Evolutionary conservation across 1,140 invertebrate genomes (phyloP).

Genomic region (Druon quercuslanigerum): DNA sequence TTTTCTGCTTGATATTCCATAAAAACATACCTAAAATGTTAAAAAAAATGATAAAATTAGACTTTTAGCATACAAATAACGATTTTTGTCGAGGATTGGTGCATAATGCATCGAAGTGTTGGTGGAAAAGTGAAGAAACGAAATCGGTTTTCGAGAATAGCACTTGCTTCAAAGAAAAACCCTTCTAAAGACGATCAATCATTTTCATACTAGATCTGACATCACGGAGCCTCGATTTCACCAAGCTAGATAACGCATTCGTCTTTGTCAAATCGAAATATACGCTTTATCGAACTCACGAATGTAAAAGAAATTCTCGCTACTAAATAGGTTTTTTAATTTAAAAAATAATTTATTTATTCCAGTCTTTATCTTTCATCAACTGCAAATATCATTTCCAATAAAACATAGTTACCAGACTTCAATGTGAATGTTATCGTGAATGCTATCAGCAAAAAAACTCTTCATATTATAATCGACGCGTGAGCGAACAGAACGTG

Average conservation of each 20-base stretch:
- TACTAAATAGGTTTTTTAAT: neutral
- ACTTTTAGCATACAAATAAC: too few relatives aligned
- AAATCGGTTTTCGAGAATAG: neutral
- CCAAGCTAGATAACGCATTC: slow-evolving; percentile 46
- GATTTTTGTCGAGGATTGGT: too few relatives aligned
- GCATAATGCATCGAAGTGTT: neutral
- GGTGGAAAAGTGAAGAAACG: neutral
- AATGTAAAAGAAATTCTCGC: neutral
- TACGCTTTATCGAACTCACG: neutral
- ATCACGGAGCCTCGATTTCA: slow-evolving; percentile 40
- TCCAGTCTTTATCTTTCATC: neutral
- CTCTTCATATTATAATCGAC: too few relatives aligned
- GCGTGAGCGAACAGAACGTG: too few relatives aligned
- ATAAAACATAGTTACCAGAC: neutral
- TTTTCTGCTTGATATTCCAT: too few relatives aligned
- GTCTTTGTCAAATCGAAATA: slow-evolving; percentile 47
- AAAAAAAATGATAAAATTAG: too few relatives aligned
- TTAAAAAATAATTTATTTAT: neutral
- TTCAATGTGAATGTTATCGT: neutral
- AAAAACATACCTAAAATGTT: too few relatives aligned
- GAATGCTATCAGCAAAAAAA: neutral
- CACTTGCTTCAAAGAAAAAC: slow-evolving; percentile 4
- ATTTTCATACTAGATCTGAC: slow-evolving; percentile 43
- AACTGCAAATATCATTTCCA: neutral
- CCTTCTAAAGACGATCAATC: slow-evolving; percentile 43